A percentile compares a stretch with the other conserved stretches of the same genome.
Conservation (phyloP, 1,140 invertebrate genomes). For the Bicyclus anynana region DNA sequence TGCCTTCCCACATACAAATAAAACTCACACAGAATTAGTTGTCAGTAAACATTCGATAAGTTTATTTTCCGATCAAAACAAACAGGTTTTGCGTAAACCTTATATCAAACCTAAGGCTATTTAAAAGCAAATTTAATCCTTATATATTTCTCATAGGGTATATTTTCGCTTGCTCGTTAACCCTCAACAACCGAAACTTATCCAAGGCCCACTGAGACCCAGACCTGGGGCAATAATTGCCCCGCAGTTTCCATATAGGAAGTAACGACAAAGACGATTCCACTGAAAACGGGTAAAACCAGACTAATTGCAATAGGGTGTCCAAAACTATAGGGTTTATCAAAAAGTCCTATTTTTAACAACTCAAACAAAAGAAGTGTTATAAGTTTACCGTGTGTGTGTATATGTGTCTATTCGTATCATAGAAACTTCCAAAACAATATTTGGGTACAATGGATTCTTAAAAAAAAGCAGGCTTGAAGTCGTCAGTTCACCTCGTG, state of each 20-base stretch:
- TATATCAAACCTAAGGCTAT: not conserved
- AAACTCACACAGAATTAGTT: too few species aligned
- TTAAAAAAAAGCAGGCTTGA: too few species aligned
- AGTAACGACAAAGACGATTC: conserved; percentile 13
- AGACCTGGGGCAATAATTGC: conserved; percentile 22
- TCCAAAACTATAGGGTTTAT: not conserved
- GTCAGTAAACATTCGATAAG: not conserved
- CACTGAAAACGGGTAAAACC: conserved; percentile 16
- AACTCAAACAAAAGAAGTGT: too few species aligned
- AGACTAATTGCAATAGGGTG: conserved; percentile 6
- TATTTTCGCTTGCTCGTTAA: not conserved
- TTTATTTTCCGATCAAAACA: not conserved
- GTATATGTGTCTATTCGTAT: too few species aligned
- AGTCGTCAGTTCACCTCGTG: too few species aligned
- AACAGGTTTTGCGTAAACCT: not conserved
- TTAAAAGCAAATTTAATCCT: not conserved
- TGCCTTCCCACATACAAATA: too few species aligned
- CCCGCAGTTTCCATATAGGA: conserved; percentile 13
- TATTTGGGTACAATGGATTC: too few species aligned
- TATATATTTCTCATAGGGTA: not conserved
- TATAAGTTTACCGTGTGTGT: too few species aligned
- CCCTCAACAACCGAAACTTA: conserved; percentile 6
- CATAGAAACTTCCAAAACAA: too few species aligned
- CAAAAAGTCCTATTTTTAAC: not conserved
- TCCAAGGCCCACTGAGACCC: conserved; percentile 11